These are phyloP conservation scores for Cyclina sinensis DNA, from an alignment of 1,140 invertebrate genomes.

Conservation along the genomic window DNA sequence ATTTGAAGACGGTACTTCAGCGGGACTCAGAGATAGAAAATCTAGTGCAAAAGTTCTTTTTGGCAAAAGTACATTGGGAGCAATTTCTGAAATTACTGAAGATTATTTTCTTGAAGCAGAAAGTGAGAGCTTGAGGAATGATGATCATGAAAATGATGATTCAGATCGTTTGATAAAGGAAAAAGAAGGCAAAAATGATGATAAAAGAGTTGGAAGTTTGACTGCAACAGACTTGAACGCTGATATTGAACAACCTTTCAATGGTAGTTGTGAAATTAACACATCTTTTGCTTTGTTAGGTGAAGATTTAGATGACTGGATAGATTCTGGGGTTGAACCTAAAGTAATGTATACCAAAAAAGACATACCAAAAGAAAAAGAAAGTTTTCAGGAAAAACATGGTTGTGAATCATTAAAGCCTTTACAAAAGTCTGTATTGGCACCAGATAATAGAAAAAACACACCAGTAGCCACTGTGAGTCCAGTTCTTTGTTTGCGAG, in stretches of 20 bases:
- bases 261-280: constrained; percentile 3
- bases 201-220: not conserved
- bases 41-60: not conserved
- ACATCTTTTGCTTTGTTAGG: constrained; percentile 50
- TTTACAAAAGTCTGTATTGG: not conserved
- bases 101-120: not conserved
- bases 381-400: not conserved
- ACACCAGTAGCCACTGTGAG: constrained; percentile 23
- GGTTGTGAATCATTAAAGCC: not conserved
- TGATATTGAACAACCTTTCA: not conserved
- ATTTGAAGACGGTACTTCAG: not conserved
- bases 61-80: not conserved
- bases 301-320: constrained; percentile 63
- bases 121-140: too few species aligned
- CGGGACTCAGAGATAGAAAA: not conserved
- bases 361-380: not conserved
- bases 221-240: not conserved
- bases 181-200: not conserved
- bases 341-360: not conserved
- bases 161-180: too few species aligned
- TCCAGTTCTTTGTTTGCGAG: constrained; percentile 10
- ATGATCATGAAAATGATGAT: too few species aligned
- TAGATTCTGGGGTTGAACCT: constrained; percentile 13
- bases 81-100: not conserved
- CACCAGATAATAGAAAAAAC: not conserved